Evolutionary conservation across 2,888 invertebrate species (phyloP).

Genomic region (Pterobdella sp.): DNA sequence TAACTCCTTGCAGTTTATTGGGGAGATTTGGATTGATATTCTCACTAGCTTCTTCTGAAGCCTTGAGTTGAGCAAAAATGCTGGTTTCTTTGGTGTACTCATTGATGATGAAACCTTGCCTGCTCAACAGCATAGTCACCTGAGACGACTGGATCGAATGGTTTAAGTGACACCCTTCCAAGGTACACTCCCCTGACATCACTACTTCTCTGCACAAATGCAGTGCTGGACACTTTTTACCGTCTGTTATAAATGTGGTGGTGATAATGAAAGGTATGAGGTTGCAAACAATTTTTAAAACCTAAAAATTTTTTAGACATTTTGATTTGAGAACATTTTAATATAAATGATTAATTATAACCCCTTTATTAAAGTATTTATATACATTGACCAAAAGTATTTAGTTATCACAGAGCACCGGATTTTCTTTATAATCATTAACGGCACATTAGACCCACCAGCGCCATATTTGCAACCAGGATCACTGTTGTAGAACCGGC

Average conservation of each 20-base stretch:
- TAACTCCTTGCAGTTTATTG: too few species aligned
- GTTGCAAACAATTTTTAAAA: too few species aligned
- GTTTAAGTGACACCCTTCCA: conserved; percentile 3
- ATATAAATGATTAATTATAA: too few species aligned
- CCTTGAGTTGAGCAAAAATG: not conserved
- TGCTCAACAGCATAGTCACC: not conserved
- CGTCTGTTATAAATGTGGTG: conserved; percentile 17
- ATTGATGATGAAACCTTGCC: not conserved
- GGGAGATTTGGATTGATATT: not conserved
- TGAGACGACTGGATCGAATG: conserved; percentile 16
- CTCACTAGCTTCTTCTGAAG: not conserved
- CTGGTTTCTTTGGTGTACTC: not conserved
- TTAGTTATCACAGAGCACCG: too few species aligned
- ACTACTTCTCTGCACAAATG: conserved; percentile 32
- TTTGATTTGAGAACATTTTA: too few species aligned
- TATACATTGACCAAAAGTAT: too few species aligned
- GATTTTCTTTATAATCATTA: too few species aligned
- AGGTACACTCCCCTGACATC: conserved; percentile 11
- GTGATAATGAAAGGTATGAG: too few species aligned
- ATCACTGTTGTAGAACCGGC: conserved; percentile 33
- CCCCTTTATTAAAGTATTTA: too few species aligned
- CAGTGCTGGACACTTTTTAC: conserved; percentile 29
- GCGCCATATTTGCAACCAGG: conserved; percentile 22
- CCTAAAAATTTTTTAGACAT: too few species aligned
- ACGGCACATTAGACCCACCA: too few species aligned